Evolutionary conservation across 2,113 vertebrate genomes (phyloP).

Genomic region (Patagioenas fasciata): DNA sequence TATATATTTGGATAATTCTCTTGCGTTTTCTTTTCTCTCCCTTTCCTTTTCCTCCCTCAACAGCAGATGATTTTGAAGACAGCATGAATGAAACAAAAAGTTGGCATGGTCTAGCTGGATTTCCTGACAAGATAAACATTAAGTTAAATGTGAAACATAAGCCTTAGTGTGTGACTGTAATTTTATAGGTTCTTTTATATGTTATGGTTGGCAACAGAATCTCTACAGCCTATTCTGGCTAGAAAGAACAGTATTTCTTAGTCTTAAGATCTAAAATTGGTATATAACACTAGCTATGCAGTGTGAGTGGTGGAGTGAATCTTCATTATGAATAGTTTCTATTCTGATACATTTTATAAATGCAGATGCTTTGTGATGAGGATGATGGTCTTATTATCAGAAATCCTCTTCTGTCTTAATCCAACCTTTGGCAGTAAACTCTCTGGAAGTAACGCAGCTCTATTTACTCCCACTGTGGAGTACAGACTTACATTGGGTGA

Average conservation of each 20-base stretch:
- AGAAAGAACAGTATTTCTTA: conserved; percentile 23
- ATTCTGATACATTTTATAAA: not conserved
- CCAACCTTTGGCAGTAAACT: not conserved
- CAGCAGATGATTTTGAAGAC: conserved; percentile 47
- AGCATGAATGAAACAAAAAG: conserved; percentile 66
- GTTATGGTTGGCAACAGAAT: conserved; percentile 61
- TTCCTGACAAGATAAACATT: conserved; percentile 63
- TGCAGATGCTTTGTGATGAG: not conserved
- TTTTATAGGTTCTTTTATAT: conserved; percentile 57
- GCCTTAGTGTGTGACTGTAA: conserved; percentile 53
- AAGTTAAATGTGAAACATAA: conserved; percentile 67
- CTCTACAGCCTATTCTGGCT: conserved; percentile 30
- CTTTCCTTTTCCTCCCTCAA: conserved; percentile 7
- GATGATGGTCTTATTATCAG: not conserved
- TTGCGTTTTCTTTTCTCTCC: conserved; percentile 20
- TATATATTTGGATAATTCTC: not conserved
- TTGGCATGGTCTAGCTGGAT: conserved; percentile 57
- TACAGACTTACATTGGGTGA: not conserved
- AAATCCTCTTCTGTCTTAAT: not conserved
- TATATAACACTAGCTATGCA: not conserved
- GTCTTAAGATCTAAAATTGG: not conserved
- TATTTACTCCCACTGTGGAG: not conserved
- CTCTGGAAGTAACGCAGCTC: not conserved
- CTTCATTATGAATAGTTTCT: not conserved
- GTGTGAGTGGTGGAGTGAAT: not conserved